Conservation (phyloP, 2,797 vertebrate species). For the Sebastes wilsoni region DNA sequence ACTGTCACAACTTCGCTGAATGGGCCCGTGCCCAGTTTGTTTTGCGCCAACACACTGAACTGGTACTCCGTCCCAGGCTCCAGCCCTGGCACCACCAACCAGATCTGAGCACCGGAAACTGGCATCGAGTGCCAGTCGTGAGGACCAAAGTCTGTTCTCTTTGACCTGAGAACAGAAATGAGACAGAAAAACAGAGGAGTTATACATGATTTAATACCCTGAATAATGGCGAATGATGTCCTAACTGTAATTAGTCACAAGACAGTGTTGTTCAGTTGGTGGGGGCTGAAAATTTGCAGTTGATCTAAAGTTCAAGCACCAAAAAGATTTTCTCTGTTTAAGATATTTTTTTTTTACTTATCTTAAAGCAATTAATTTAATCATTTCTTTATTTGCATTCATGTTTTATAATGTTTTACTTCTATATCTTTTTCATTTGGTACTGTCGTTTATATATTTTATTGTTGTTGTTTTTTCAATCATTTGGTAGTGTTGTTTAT, state of each 20-base stretch:
- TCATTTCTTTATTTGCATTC: not conserved
- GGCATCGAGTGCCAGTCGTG: constrained; percentile 98
- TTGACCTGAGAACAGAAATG: constrained; percentile 85
- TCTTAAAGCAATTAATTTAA: not conserved
- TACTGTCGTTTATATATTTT: too few species aligned
- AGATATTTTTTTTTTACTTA: not conserved
- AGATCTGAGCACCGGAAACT: constrained; percentile 90
- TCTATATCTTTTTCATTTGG: not conserved
- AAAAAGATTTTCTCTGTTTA: not conserved
- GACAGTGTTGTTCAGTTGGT: not conserved
- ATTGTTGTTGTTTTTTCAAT: too few species aligned
- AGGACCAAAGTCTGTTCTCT: constrained; percentile 95
- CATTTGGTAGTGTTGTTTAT: not conserved
- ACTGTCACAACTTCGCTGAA: constrained; percentile 99
- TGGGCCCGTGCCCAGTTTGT: constrained; percentile 98
- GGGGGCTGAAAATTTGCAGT: not conserved
- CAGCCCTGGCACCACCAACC: constrained; percentile 93
- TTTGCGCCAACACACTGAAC: constrained; percentile 99
- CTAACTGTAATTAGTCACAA: not conserved
- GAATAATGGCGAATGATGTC: not conserved
- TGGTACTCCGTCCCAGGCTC: constrained; percentile 98
- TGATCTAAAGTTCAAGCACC: too few species aligned
- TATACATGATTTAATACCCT: not conserved
- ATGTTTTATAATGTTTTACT: not conserved
- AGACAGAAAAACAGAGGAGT: not conserved